A percentile compares a stretch with the other conserved stretches of the same genome.
phyloP scores from a whole-genome alignment of 2,797 vertebrate genomes.

The Rhodeus uyekii region DNA sequence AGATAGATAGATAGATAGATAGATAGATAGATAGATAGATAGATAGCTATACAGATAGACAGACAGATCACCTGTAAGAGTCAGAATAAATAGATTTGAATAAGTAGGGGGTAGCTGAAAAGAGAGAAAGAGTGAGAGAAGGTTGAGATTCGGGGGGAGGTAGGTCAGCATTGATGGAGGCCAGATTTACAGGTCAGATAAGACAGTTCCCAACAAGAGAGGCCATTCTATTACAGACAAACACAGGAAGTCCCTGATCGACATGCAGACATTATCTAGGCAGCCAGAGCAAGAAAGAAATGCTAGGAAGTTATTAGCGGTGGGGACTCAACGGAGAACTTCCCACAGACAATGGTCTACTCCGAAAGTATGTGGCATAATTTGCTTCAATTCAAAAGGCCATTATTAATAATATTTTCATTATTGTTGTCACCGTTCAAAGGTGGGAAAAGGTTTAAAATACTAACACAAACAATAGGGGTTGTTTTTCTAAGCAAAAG shows the following conservation, averaged over 20 bases:
- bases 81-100: neutral
- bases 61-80: neutral
- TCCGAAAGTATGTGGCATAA: constrained; percentile 72
- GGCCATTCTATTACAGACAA: constrained; percentile 93
- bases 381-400: constrained; percentile 76
- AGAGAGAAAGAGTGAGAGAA: constrained; percentile 6
- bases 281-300: constrained; percentile 83
- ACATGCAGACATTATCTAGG: constrained; percentile 88
- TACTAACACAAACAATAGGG: constrained; percentile 56
- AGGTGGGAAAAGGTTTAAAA: constrained; percentile 74
- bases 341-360: constrained; percentile 86
- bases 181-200: constrained; percentile 81
- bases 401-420: constrained; percentile 73
- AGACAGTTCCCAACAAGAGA: constrained; percentile 81
- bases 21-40: neutral
- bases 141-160: constrained; percentile 39
- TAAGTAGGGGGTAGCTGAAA: constrained; percentile 12
- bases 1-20: neutral
- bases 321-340: constrained; percentile 71
- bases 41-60: neutral
- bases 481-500: constrained; percentile 74
- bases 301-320: constrained; percentile 89
- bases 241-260: constrained; percentile 97
- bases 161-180: constrained; percentile 79
- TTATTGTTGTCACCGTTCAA: constrained; percentile 76